These are phyloP conservation scores for Tetropium fuscum DNA, from an alignment of 2,888 invertebrate species.

Conservation along the genomic window DNA sequence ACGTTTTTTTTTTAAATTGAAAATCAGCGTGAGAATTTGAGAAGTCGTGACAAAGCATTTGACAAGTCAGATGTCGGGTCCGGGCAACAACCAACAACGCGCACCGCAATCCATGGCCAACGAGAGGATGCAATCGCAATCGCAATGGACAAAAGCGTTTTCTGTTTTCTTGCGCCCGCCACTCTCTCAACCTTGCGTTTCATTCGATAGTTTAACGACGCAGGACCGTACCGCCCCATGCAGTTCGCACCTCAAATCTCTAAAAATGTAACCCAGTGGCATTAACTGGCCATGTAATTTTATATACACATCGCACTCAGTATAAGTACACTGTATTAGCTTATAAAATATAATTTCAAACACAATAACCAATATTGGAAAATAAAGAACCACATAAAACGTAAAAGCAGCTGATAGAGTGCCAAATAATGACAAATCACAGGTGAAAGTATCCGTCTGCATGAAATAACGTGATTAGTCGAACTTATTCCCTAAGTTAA, in stretches of 20 bases:
- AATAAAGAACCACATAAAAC: no score
- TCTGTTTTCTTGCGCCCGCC: conserved; percentile 22
- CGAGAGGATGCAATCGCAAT: conserved; percentile 32
- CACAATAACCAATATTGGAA: no score
- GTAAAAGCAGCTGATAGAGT: no score
- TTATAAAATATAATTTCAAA: background rate
- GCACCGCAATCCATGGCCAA: conserved; percentile 13
- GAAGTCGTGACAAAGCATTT: no score
- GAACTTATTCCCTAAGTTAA: no score
- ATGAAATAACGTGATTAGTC: no score
- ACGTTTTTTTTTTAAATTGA: background rate
- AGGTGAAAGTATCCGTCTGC: no score
- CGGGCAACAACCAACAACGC: background rate
- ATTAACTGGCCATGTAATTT: no score
- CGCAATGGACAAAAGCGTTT: conserved; percentile 19
- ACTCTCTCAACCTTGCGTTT: conserved; percentile 20
- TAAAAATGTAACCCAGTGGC: no score
- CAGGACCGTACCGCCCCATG: conserved; percentile 1
- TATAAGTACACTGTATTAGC: background rate
- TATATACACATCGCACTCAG: background rate
- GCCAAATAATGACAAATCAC: no score
- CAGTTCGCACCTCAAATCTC: background rate
- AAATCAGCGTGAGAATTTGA: background rate
- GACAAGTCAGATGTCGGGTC: no score
- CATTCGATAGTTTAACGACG: background rate